Conservation (phyloP, 2,113 vertebrate species). For the Telmatochromis sp. region DNA sequence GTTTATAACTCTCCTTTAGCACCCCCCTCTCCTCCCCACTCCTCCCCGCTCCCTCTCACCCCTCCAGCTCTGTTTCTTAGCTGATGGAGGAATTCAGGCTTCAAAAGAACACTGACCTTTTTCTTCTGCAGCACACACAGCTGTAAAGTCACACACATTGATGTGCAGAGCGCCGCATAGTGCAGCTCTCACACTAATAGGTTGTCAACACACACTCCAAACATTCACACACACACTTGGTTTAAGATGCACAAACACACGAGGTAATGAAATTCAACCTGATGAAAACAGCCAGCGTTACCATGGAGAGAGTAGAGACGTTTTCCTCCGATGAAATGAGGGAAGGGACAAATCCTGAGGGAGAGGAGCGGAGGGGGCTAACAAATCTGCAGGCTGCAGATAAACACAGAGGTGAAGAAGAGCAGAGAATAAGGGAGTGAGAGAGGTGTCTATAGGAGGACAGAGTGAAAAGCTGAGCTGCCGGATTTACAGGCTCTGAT, state of each 20-base stretch:
- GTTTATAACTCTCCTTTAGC: neutral
- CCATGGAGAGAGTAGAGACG: slow-evolving; percentile 12
- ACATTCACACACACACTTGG: neutral
- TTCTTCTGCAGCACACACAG: slow-evolving; percentile 3
- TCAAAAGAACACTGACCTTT: slow-evolving; percentile 35
- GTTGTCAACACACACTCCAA: neutral
- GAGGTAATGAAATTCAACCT: slow-evolving; percentile 21
- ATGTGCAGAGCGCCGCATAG: neutral
- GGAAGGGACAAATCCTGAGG: slow-evolving; percentile 21
- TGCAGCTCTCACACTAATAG: neutral
- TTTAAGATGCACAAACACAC: slow-evolving; percentile 9
- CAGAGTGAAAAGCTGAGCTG: neutral
- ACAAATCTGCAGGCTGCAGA: slow-evolving; percentile 33
- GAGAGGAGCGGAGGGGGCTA: neutral
- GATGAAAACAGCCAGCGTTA: slow-evolving; percentile 29
- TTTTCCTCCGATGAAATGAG: slow-evolving; percentile 21
- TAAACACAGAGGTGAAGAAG: slow-evolving; percentile 36
- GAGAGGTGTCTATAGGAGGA: neutral
- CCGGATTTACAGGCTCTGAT: slow-evolving; percentile 18
- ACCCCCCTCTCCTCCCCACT: neutral
- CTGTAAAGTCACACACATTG: neutral
- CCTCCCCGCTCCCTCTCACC: neutral
- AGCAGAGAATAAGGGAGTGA: neutral
- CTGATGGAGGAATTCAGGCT: slow-evolving; percentile 20
- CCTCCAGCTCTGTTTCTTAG: neutral